These are phyloP conservation scores for Pangasius mekongensis DNA, from an alignment of 2,797 vertebrate species.

Conservation along the genomic window DNA sequence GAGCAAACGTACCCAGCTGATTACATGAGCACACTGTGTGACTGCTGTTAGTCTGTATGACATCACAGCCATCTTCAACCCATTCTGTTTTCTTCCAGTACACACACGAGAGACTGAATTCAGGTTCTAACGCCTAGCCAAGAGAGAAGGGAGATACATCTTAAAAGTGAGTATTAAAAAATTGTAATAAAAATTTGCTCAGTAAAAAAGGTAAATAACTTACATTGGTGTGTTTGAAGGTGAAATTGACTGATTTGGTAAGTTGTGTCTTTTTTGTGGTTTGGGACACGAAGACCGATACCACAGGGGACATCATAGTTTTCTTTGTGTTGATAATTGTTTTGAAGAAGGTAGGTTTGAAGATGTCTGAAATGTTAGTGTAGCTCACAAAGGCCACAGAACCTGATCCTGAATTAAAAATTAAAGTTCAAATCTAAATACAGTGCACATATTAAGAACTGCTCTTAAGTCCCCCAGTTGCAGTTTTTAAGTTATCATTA, in stretches of 20 bases:
- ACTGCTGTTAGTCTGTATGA: constrained; percentile 61
- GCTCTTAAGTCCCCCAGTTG: too few species aligned
- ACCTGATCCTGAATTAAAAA: background rate
- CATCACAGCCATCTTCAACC: constrained; percentile 67
- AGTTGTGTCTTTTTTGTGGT: constrained; percentile 41
- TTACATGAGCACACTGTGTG: constrained; percentile 49
- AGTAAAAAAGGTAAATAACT: background rate
- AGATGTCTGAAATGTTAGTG: background rate
- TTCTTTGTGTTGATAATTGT: background rate
- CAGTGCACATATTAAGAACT: too few species aligned
- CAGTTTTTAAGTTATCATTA: background rate
- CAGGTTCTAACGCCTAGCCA: background rate
- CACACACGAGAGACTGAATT: constrained; percentile 65
- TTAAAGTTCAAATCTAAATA: too few species aligned
- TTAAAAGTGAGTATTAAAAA: background rate
- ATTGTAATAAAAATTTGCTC: background rate
- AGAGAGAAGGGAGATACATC: too few species aligned
- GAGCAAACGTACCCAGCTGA: constrained; percentile 72
- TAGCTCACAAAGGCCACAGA: constrained; percentile 24
- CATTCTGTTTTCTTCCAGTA: constrained; percentile 68
- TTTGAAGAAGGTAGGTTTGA: constrained; percentile 17
- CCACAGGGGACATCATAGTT: constrained; percentile 42
- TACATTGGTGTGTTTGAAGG: constrained; percentile 69
- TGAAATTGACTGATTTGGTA: constrained; percentile 69
- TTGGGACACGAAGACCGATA: constrained; percentile 59